A percentile compares a stretch with the other conserved stretches of the same genome.
These are phyloP conservation scores for Diglossa cyanea DNA, from an alignment of 2,797 vertebrate species.

Conservation along the genomic window DNA sequence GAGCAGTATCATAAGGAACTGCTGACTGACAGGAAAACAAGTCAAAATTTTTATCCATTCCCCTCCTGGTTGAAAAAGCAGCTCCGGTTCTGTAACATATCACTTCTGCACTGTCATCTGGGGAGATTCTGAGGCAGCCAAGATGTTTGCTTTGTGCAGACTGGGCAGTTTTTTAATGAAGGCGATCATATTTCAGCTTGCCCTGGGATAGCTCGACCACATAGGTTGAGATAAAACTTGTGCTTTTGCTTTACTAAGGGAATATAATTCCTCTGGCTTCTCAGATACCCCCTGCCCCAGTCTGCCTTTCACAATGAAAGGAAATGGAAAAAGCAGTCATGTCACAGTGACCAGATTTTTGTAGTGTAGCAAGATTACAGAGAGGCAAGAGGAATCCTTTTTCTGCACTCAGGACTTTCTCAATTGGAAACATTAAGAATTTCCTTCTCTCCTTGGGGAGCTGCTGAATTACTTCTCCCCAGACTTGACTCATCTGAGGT, in stretches of 20 bases:
- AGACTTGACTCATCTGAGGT: background rate
- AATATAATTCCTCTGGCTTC: background rate
- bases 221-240: background rate
- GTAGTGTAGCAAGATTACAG: background rate
- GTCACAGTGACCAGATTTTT: background rate
- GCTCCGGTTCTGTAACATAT: background rate
- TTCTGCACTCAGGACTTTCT: background rate
- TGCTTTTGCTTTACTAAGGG: background rate
- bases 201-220: background rate
- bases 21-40: background rate
- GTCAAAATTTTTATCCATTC: background rate
- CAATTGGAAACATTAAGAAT: background rate
- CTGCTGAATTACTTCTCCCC: background rate
- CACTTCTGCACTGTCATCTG: background rate
- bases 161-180: background rate
- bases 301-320: background rate
- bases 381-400: background rate
- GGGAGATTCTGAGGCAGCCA: background rate
- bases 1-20: background rate
- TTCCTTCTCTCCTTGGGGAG: background rate
- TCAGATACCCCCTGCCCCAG: background rate
- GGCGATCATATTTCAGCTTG: background rate
- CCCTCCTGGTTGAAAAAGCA: background rate
- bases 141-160: background rate
- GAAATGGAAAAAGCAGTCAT: background rate